Evolutionary conservation across 2,113 vertebrate genomes (phyloP), one percentile per base, ranked within the genome.

Genomic region (Sitta europaea): DNA sequence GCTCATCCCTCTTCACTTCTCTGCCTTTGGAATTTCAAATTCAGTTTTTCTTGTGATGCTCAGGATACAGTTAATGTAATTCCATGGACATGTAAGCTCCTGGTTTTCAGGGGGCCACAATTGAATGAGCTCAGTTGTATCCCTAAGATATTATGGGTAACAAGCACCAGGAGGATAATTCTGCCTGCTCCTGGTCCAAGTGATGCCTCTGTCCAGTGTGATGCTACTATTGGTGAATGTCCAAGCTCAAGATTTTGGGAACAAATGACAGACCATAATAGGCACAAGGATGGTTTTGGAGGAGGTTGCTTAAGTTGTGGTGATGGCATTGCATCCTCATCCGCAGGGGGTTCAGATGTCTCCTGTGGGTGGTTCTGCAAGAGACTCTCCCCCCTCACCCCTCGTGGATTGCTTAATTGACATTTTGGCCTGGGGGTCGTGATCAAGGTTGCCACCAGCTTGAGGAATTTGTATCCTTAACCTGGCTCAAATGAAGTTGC

Each of bases 201-300:
- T 10, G 45, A 15, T 57, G 22, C 10, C 33, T 48, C 0, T 3
- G n/a, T 59, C 31, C 1, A 8, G 0, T 42, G 25, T 2, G 6
- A 19, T 25, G 35, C 36, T 83, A 1, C n/a, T 13, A 0, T 20
- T 67, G 28, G 27, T 6, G 3, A 31, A 15, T 7, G 5, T 55
- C 55, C 38, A 78, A 28, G 14, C 11, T 57, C 0, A 0, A 14
- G 22, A 57, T 85, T 84, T 73, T 33, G 29, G 51, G 45, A 59
- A 19, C 5, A 20, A 55, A 28, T 2, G 2, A 21, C 8, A 48
- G 77, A 25, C 18, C 3, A 28, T 53, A 82, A 51, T 0, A 70
- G 27, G 35, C 12, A 14, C 4, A 55, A 48, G 31, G 50, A 33
- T 14, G 1, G 9, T 43, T 74, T 50, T 82, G 61, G 35, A 70